Evolutionary conservation across 2,113 vertebrate species (phyloP), one percentile per base, ranked within the genome.

Genomic region (Chaetura pelagica): DNA sequence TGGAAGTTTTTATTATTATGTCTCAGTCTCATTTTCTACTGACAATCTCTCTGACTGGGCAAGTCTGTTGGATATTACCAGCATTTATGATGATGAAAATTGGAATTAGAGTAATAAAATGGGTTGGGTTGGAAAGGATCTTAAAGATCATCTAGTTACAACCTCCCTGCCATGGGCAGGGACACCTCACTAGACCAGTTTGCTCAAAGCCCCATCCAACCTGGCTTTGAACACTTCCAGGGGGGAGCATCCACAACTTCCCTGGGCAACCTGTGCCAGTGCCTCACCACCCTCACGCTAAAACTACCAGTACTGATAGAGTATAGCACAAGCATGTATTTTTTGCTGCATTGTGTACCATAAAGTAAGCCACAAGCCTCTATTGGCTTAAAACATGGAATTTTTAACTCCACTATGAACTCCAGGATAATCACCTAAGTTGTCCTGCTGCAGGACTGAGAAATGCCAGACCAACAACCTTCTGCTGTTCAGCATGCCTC

Each of bases 391-490:
- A 89, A 92, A 64, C 57, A 66, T 16, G 52, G 49, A 68, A 52
- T 72, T 58, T 90, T 79, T 48, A 62, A 72, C n/a, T 93, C 67
- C 29, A 27, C 51, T 80, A 4, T 27, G 24, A 84, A 86, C 73
- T 73, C 35, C 61, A 58, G 63, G 61, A 79, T 75, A 94, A 86
- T 63, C 32, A 78, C 40, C 52, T 61, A 71, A 71, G 59, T 34
- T 93, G 51, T 52, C 32, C 9, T 81, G 62, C 67, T 63, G 84
- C 48, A 94, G 83, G 62, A 95, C 57, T 83, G 86, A 91, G 64
- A 95, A 96, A 93, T 90, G 88, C 21, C 87, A 93, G 75, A 66
- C 58, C 55, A 89, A 64, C 90, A 92, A 79, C 42, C 68, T 90
- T 86, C 48, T 6, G 7, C 59, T 80, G 42, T 42, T 79, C 83